Evolutionary conservation across 2,797 vertebrate genomes (phyloP).

Genomic region (Channa striata): DNA sequence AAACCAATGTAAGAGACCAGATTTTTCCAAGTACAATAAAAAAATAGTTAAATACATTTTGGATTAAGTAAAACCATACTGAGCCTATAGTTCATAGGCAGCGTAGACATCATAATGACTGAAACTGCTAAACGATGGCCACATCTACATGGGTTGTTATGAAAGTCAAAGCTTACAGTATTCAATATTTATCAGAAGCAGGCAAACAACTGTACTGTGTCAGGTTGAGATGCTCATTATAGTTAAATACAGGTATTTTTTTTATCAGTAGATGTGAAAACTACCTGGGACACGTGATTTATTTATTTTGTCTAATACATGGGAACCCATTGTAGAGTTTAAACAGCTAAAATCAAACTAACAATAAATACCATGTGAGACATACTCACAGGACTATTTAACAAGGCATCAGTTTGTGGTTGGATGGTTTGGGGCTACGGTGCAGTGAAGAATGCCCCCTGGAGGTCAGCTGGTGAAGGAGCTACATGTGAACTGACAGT

Average conservation of each 20-base stretch:
- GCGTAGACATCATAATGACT: conserved; percentile 23
- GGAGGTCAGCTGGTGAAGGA: conserved; percentile 81
- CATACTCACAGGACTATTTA: conserved; percentile 64
- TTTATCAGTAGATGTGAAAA: conserved; percentile 15
- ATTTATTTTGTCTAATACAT: conserved; percentile 29
- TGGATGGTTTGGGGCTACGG: conserved; percentile 68
- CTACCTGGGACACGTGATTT: conserved; percentile 4
- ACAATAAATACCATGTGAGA: conserved; percentile 51
- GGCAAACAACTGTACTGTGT: conserved; percentile 32
- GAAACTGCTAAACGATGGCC: conserved; percentile 35
- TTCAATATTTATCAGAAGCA: conserved; percentile 32
- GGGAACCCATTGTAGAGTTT: conserved; percentile 37
- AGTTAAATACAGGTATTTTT: conserved; percentile 26
- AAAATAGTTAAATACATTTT: conserved; percentile 51
- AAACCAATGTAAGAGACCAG: conserved; percentile 84
- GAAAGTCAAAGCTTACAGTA: conserved; percentile 25
- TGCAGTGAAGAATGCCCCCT: conserved; percentile 82
- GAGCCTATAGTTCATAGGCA: conserved; percentile 38
- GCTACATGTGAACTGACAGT: conserved; percentile 84
- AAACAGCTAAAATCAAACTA: conserved; percentile 33
- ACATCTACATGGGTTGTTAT: conserved; percentile 41
- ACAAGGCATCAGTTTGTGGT: conserved; percentile 62
- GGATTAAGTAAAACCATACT: conserved; percentile 34
- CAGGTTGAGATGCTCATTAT: conserved; percentile 26
- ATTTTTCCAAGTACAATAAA: conserved; percentile 74